These are phyloP conservation scores for Numida meleagris DNA, from an alignment of 2,113 vertebrate species.

Conservation along the genomic window DNA sequence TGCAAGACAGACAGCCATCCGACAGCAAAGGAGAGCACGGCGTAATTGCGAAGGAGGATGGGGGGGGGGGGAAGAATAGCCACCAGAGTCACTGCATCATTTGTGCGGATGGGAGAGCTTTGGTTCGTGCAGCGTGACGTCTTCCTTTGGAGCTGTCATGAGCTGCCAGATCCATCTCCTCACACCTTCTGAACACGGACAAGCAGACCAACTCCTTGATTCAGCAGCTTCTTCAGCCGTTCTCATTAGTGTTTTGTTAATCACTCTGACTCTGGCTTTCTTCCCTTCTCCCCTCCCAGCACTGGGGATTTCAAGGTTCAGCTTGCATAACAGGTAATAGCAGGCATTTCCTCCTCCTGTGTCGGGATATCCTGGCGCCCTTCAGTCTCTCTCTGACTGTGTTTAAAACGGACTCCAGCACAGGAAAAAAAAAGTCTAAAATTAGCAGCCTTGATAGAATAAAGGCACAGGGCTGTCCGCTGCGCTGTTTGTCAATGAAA, in stretches of 20 bases:
- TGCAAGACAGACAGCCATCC: background rate
- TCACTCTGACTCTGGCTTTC: conserved; percentile 31
- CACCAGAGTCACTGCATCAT: background rate
- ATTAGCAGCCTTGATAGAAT: conserved; percentile 82
- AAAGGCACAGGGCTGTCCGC: conserved; percentile 65
- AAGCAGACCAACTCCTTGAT: background rate
- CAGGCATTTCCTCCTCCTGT: conserved; percentile 99
- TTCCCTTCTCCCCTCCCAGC: conserved; percentile 59
- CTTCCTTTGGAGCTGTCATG: background rate
- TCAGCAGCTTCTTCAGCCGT: conserved; percentile 9
- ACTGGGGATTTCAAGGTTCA: conserved; percentile 78
- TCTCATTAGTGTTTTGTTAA: conserved; percentile 41
- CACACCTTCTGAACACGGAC: background rate
- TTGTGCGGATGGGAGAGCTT: background rate
- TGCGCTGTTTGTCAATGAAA: conserved; percentile 80
- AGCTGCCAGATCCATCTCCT: background rate
- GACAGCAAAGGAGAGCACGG: background rate
- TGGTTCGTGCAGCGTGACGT: background rate
- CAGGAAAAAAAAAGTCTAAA: conserved; percentile 81
- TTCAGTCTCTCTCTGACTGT: conserved; percentile 91
- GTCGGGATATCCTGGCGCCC: conserved; percentile 99
- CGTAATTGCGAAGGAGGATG: background rate
- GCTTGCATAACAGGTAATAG: conserved; percentile 99
- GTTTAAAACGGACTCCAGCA: conserved; percentile 83
- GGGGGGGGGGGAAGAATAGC: too few species aligned